Conservation (phyloP, 2,113 vertebrate genomes). For the Dasypus novemcinctus region DNA sequence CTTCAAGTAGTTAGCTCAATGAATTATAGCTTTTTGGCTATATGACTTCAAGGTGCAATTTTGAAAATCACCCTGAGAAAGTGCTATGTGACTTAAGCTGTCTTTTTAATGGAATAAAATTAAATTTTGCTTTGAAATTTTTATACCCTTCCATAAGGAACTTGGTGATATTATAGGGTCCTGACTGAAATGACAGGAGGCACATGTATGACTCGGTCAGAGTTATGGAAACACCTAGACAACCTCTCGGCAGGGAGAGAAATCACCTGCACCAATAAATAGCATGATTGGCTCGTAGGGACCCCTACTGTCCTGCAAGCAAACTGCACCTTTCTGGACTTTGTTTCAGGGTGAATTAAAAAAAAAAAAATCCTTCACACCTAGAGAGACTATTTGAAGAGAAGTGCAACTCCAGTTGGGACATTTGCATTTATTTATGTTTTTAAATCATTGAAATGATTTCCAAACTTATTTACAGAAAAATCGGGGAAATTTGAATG, state of each 20-base stretch:
- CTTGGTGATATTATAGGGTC: background rate
- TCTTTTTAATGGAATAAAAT: background rate
- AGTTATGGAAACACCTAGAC: background rate
- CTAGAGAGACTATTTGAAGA: background rate
- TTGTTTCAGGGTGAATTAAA: background rate
- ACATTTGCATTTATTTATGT: background rate
- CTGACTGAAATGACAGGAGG: background rate
- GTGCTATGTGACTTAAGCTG: background rate
- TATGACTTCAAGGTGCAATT: constrained; percentile 35
- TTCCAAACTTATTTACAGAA: background rate
- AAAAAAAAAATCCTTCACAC: background rate
- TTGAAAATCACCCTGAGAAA: constrained; percentile 36
- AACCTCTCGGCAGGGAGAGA: background rate
- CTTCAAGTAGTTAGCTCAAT: background rate
- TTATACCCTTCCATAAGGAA: background rate
- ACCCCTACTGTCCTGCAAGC: constrained; percentile 35
- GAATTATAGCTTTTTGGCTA: background rate
- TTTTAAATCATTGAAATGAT: background rate
- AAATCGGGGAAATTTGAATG: background rate
- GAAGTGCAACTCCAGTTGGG: background rate
- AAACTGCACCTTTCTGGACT: constrained; percentile 19
- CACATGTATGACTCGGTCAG: background rate
- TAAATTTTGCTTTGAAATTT: constrained; percentile 13
- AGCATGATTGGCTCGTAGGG: background rate
- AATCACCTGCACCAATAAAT: background rate